Evolutionary conservation across 1,140 invertebrate genomes (phyloP).

Genomic region (Pseudomyrmex dendroicus): DNA sequence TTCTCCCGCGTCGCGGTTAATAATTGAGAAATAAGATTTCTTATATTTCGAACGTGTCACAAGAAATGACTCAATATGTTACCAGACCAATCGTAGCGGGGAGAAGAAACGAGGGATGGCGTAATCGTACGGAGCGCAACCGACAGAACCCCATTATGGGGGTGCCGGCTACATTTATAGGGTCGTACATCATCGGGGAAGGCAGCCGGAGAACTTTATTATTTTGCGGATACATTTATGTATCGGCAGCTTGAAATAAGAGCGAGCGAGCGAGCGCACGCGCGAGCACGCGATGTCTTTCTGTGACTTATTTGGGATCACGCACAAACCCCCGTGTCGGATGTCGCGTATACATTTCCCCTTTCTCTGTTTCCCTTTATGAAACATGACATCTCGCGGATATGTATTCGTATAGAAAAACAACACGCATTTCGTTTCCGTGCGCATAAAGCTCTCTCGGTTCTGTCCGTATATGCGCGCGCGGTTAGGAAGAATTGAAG

Average conservation of each 20-base stretch:
- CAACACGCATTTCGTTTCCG: not conserved
- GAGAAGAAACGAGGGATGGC: slow-evolving; percentile 39
- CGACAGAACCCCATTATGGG: slow-evolving; percentile 74
- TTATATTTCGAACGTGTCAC: not conserved
- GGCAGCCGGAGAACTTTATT: slow-evolving; percentile 75
- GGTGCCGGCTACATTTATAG: slow-evolving; percentile 77
- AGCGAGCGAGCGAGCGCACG: slow-evolving; percentile 25
- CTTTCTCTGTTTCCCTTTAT: not conserved
- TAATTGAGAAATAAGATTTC: not conserved
- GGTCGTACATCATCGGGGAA: slow-evolving; percentile 76
- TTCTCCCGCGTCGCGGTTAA: not conserved
- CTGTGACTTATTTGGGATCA: slow-evolving; percentile 5
- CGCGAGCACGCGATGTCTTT: not conserved
- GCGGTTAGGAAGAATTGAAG: too few relatives aligned
- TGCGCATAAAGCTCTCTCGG: not conserved
- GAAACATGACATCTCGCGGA: not conserved
- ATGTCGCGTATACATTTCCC: not conserved
- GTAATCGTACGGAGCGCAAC: slow-evolving; percentile 58
- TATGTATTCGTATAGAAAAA: not conserved
- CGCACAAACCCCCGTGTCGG: not conserved
- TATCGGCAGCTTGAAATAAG: slow-evolving; percentile 49
- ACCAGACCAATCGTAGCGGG: slow-evolving; percentile 60
- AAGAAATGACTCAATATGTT: slow-evolving; percentile 10
- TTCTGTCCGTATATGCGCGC: not conserved
- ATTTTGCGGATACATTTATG: slow-evolving; percentile 75